Evolutionary conservation across 2,797 vertebrate genomes (phyloP).

Genomic region (Dendrocincla tyrannina): DNA sequence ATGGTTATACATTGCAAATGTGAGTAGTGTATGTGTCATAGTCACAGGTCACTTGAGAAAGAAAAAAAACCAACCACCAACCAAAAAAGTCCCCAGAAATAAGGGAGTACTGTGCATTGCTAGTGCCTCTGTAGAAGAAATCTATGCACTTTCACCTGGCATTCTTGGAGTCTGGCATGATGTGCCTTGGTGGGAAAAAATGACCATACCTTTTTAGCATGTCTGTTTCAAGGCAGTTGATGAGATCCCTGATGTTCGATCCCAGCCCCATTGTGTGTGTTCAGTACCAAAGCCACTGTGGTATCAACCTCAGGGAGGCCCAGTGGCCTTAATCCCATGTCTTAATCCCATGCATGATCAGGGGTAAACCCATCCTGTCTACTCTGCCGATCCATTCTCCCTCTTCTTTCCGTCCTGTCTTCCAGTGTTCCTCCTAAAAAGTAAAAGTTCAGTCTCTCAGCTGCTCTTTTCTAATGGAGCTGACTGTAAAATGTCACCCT

Average conservation of each 20-base stretch:
- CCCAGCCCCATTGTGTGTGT: neutral
- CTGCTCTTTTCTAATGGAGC: neutral
- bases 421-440: neutral
- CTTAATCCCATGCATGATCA: neutral
- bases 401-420: neutral
- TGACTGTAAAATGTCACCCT: neutral
- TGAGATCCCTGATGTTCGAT: neutral
- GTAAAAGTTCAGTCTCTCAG: neutral
- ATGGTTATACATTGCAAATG: neutral
- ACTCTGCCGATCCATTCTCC: neutral
- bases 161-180: neutral
- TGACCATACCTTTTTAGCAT: neutral
- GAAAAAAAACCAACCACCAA: accelerated
- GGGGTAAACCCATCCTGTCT: neutral
- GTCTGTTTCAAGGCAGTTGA: neutral
- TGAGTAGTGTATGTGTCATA: neutral
- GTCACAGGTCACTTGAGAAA: neutral
- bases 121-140: neutral
- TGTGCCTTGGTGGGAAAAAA: neutral
- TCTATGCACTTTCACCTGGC: neutral
- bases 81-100: neutral
- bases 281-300: neutral
- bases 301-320: neutral
- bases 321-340: neutral
- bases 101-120: neutral